Base-by-base conservation (phyloP, 2,113 vertebrate genomes). In the Odocoileus hemionus region DNA sequence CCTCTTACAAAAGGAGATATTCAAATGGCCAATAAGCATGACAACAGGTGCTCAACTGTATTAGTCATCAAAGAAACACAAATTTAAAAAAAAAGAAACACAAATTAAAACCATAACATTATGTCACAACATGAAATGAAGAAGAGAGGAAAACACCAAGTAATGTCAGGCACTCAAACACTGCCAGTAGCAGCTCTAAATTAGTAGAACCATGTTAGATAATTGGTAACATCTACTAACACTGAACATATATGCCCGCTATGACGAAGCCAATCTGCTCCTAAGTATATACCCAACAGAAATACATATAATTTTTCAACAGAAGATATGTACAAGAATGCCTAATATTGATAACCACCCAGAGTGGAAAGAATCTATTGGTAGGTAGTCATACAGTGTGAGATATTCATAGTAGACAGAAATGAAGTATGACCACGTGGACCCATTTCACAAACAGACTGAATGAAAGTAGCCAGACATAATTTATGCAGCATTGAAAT, bases 71-170 rank as follows among this genome's bases (percentile, higher is more conserved):
- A 93, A 96, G 76, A 95, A 96, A 96, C 28, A 96, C 36, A n/a
- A 94, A 92, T 79, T 70, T 90, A 92, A 95, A 83, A 50, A 47
- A 50, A 89, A 93, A 96, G 57, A 95, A 96, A 96, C 28, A 96
- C 36, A 36, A 94, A 92, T 70, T 70, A 94, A 95, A 95, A 83
- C 4, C 84, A 96, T 64, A 7, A 96, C 61, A 7, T 58, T 89
- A 57, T 58, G 17, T 36, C 23, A 96, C 80, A 36, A 87, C 23
- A 78, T 80, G 86, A 97, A 89, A 96, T 70, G 45, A 64, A 88
- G 39, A 39, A 28, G 11, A 89, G 1, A 17, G 39, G 86, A 89
- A 82, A 96, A 88, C 12, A 94, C 4, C 23, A 83, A 76, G 8
- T 26, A 45, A 95, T 26, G 33, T 23, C 23, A 43, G 70, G 14